These are phyloP conservation scores for Heliconius aoede DNA, from an alignment of 2,888 invertebrate genomes.

Conservation along the genomic window DNA sequence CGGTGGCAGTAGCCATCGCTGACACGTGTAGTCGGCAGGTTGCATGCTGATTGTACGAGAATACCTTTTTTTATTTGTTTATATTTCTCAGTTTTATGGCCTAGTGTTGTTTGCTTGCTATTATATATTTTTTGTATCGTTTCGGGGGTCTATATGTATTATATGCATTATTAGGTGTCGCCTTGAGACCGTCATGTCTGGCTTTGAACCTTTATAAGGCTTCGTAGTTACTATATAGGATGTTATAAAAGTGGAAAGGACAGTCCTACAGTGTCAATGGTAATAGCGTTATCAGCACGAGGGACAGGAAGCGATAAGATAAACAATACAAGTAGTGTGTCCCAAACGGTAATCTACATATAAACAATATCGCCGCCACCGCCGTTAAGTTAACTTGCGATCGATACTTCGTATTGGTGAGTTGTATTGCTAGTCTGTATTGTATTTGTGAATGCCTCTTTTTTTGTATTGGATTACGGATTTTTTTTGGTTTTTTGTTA, in stretches of 20 bases:
- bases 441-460: not conserved
- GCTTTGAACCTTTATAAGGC: slow-evolving; percentile 63
- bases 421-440: slow-evolving; percentile 9
- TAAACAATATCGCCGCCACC: not conserved
- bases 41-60: slow-evolving; percentile 78
- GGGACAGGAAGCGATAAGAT: slow-evolving; percentile 61
- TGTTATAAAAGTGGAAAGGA: slow-evolving; percentile 39
- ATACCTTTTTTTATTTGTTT: slow-evolving; percentile 78
- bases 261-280: slow-evolving; percentile 38
- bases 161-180: slow-evolving; percentile 37
- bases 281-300: slow-evolving; percentile 55
- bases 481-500: not conserved
- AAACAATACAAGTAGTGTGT: slow-evolving; percentile 46
- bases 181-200: slow-evolving; percentile 41
- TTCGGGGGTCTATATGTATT: slow-evolving; percentile 52
- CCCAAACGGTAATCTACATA: slow-evolving; percentile 49
- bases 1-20: slow-evolving; percentile 76
- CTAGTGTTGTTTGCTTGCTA: slow-evolving; percentile 68
- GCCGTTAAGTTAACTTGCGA: not conserved
- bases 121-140: slow-evolving; percentile 41
- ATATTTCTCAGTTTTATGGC: slow-evolving; percentile 72
- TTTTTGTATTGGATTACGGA: not conserved
- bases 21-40: slow-evolving; percentile 73
- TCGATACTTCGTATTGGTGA: slow-evolving; percentile 4
- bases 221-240: slow-evolving; percentile 59